A percentile compares a stretch with the other conserved stretches of the same genome.
phyloP scores from a whole-genome alignment of 1,140 invertebrate species.

The Zaprionus ornatus region DNA sequence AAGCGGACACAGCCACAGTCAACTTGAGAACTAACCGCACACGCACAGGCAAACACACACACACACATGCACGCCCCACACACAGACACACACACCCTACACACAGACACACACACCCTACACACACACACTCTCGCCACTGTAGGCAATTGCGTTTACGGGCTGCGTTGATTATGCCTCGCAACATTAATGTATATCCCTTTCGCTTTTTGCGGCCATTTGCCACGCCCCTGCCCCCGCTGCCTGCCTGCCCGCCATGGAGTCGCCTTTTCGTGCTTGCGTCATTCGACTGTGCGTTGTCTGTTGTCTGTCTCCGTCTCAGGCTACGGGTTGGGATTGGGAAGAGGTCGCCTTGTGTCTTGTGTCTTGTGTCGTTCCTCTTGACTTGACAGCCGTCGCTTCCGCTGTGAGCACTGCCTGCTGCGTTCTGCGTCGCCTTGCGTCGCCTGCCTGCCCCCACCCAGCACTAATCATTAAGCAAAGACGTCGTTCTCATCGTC shows the following conservation, averaged over 20 bases:
- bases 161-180: constrained; percentile 54
- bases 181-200: constrained; percentile 64
- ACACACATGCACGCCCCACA: no score
- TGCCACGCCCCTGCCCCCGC: not conserved
- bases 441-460: not conserved
- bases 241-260: not conserved
- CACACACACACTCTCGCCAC: not conserved
- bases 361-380: constrained; percentile 40
- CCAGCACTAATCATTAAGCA: constrained; percentile 43
- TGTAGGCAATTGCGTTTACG: constrained; percentile 49
- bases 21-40: constrained; percentile 45
- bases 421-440: not conserved
- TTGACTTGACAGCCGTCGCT: constrained; percentile 53
- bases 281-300: constrained; percentile 36
- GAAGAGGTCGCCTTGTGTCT: constrained; percentile 16
- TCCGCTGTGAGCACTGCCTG: constrained; percentile 23
- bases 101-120: not conserved
- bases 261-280: constrained; percentile 8
- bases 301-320: constrained; percentile 23
- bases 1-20: constrained; percentile 29
- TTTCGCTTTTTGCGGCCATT: constrained; percentile 48
- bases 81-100: constrained; percentile 6
- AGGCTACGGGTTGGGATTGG: not conserved
- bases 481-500: constrained; percentile 1
- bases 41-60: not conserved